Evolutionary conservation across 2,888 invertebrate genomes (phyloP).

Genomic region (Cremastobaeus sp.): DNA sequence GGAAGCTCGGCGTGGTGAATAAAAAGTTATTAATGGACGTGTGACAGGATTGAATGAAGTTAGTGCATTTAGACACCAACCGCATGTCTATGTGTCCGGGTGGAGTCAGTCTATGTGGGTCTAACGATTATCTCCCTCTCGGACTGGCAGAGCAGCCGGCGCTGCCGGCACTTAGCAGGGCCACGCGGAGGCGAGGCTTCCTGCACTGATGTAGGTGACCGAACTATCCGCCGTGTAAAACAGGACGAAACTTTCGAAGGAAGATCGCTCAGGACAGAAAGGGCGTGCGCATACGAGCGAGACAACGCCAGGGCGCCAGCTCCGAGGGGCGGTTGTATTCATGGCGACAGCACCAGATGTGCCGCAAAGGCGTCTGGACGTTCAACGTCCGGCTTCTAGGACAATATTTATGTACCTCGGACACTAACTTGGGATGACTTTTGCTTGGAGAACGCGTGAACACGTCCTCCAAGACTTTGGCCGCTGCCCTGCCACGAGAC

Average conservation of each 20-base stretch:
- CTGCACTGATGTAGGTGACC: constrained; percentile 59
- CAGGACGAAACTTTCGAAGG: constrained; percentile 60
- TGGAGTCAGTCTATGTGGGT: constrained; percentile 48
- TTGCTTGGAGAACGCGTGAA: constrained; percentile 49
- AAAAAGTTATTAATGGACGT: constrained; percentile 55
- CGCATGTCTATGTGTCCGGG: constrained; percentile 34
- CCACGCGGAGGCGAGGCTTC: constrained; percentile 47
- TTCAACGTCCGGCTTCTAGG: constrained; percentile 71
- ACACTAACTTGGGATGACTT: constrained; percentile 68
- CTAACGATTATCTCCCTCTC: constrained; percentile 59
- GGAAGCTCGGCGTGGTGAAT: constrained; percentile 28
- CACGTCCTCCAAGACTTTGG: constrained; percentile 55
- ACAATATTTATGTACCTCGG: constrained; percentile 74
- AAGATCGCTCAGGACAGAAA: constrained; percentile 44
- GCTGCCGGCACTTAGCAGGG: constrained; percentile 42
- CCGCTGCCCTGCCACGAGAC: constrained; percentile 20
- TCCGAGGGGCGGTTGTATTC: constrained; percentile 65
- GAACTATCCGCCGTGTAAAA: constrained; percentile 61
- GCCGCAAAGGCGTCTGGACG: constrained; percentile 68
- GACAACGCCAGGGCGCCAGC: constrained; percentile 26
- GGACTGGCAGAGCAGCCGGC: constrained; percentile 19
- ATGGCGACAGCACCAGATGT: constrained; percentile 71
- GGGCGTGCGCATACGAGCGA: constrained; percentile 32
- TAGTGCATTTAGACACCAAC: constrained; percentile 34
- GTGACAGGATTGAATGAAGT: constrained; percentile 37